A percentile compares a stretch with the other conserved stretches of the same genome.
phyloP scores from a whole-genome alignment of 2,113 vertebrate genomes.

The Falco punctatus region DNA sequence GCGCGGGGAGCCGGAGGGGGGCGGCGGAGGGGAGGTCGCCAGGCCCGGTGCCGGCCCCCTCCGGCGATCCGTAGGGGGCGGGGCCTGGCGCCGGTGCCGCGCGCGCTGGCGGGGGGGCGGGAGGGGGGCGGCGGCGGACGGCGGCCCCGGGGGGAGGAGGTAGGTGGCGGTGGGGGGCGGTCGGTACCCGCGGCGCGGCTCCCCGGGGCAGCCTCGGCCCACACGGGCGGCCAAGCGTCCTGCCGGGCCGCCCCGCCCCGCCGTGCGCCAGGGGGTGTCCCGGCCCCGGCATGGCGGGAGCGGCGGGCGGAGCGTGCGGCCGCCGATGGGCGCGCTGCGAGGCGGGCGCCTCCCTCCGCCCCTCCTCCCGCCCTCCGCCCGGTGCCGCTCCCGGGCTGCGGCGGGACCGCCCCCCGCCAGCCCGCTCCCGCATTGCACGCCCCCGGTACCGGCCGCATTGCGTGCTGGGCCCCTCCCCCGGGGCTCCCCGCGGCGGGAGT shows the following conservation, averaged over 20 bases:
- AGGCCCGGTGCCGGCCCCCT: background rate
- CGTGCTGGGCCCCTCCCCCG: background rate
- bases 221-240: background rate
- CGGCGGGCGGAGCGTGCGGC: background rate
- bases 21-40: background rate
- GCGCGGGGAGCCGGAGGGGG: background rate
- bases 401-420: slow-evolving; percentile 2
- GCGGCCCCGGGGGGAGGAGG: no score
- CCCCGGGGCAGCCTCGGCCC: background rate
- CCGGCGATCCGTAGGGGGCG: slow-evolving; percentile 51
- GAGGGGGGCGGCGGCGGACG: no score
- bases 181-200: no score
- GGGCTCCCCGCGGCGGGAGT: background rate
- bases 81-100: no score
- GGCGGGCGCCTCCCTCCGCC: background rate
- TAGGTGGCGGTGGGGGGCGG: slow-evolving; percentile 14
- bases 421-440: background rate
- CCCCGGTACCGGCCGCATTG: background rate
- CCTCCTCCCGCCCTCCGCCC: background rate
- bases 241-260: background rate
- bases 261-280: background rate
- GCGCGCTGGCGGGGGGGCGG: no score
- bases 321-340: background rate
- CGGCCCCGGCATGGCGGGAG: background rate
- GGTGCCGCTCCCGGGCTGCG: background rate